A percentile compares a stretch with the other conserved stretches of the same genome.
phyloP scores from a whole-genome alignment of 2,113 vertebrate genomes.

The Pleuronectes platessa region DNA sequence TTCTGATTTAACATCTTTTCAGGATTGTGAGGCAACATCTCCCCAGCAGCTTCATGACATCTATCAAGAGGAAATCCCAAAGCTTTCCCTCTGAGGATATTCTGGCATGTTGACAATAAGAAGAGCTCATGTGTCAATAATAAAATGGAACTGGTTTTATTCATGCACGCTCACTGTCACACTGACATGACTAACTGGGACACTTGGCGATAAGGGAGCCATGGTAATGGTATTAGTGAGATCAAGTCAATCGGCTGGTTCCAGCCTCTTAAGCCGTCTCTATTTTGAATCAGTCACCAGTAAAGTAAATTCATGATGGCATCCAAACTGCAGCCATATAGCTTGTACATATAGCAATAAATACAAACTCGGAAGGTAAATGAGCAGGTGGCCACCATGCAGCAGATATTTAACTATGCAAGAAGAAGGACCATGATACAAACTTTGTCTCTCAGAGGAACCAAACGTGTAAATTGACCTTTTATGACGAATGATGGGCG shows the following conservation, averaged over 20 bases:
- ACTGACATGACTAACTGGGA: not conserved
- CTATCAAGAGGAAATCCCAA: not conserved
- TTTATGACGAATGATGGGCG: not conserved
- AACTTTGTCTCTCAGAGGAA: not conserved
- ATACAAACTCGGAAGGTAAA: no score
- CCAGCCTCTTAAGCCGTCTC: no score
- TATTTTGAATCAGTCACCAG: no score
- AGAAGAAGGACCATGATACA: not conserved
- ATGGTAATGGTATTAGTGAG: not conserved
- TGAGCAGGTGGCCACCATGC: not conserved
- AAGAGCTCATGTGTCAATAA: not conserved
- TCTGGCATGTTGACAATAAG: not conserved
- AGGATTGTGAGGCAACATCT: no score
- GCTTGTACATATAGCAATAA: no score
- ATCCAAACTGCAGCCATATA: no score
- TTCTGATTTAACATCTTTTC: no score
- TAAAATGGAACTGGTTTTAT: not conserved
- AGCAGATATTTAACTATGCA: not conserved
- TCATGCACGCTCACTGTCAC: not conserved
- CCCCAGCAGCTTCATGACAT: not conserved
- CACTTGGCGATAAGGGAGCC: not conserved
- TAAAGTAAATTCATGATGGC: no score
- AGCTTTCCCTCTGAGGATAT: not conserved
- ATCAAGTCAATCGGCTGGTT: not conserved
- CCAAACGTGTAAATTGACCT: slow-evolving; percentile 22